Evolutionary conservation across 2,797 vertebrate genomes (phyloP).

Genomic region (Acestrorhynchus altus): DNA sequence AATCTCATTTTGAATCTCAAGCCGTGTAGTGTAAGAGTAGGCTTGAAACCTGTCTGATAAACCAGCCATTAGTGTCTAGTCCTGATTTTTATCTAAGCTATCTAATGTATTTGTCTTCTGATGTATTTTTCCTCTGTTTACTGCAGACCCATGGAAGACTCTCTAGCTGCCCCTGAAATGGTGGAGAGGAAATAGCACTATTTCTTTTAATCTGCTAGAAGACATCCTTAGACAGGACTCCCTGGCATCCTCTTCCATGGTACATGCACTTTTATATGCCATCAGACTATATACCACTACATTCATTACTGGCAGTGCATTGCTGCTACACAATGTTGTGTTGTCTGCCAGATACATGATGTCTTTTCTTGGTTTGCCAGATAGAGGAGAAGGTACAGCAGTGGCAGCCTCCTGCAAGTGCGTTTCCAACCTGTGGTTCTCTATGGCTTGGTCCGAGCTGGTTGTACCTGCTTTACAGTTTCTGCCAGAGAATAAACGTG

Average conservation of each 20-base stretch:
- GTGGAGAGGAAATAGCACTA: conserved; percentile 95
- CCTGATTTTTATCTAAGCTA: neutral
- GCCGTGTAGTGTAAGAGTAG: too few relatives aligned
- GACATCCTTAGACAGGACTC: conserved; percentile 86
- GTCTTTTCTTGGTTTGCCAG: conserved; percentile 67
- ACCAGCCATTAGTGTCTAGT: too few relatives aligned
- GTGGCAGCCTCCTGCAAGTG: conserved; percentile 95
- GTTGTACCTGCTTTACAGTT: conserved; percentile 91
- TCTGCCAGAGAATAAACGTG: conserved; percentile 91
- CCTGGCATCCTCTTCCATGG: conserved; percentile 84
- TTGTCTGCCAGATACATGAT: neutral
- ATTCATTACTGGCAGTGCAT: neutral
- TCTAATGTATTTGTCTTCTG: neutral
- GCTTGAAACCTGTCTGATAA: too few relatives aligned
- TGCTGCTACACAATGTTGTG: neutral
- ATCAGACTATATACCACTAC: neutral
- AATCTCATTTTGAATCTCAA: too few relatives aligned
- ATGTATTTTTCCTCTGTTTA: conserved; percentile 9
- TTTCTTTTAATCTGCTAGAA: conserved; percentile 92
- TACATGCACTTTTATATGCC: conserved; percentile 63
- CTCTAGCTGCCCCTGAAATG: conserved; percentile 84
- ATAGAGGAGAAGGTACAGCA: conserved; percentile 93
- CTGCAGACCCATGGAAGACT: conserved; percentile 88
- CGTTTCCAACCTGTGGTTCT: conserved; percentile 94
- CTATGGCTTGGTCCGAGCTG: conserved; percentile 92